A percentile compares a stretch with the other conserved stretches of the same genome.
Evolutionary conservation across 92 coral and sea anemone species (phyloP).

Genomic region (Parazoanthus swiftii): DNA sequence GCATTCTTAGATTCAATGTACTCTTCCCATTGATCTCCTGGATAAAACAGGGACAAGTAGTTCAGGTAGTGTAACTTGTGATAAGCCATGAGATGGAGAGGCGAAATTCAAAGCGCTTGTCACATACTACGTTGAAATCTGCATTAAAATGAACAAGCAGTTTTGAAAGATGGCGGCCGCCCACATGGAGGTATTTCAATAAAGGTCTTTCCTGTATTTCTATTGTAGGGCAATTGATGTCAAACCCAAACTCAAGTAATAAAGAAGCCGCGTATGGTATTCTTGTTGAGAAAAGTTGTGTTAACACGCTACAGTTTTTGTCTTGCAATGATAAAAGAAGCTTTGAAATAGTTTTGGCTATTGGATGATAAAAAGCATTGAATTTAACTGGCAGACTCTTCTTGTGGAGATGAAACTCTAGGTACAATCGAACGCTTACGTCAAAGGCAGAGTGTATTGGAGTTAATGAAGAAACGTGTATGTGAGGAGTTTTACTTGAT

Average conservation of each 20-base stretch:
- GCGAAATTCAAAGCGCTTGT: constrained; percentile 39
- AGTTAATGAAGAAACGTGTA: background rate
- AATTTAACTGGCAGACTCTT: too few species aligned
- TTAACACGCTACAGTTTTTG: background rate
- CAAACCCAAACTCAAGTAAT: background rate
- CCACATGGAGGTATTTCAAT: constrained; percentile 21
- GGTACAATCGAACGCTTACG: too few species aligned
- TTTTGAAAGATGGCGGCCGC: constrained; percentile 64
- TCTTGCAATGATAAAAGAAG: background rate
- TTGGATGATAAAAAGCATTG: too few species aligned
- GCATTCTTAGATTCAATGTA: constrained; percentile 12
- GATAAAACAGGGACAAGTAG: constrained; percentile 25
- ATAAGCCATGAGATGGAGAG: constrained; percentile 46
- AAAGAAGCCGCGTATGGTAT: background rate
- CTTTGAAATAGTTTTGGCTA: too few species aligned
- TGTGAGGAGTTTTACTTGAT: background rate
- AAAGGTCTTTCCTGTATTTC: constrained; percentile 27
- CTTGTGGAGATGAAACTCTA: too few species aligned
- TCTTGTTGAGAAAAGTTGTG: background rate
- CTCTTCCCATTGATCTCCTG: constrained; percentile 19
- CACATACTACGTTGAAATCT: constrained; percentile 36
- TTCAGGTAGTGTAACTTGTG: constrained; percentile 29
- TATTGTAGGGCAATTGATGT: background rate
- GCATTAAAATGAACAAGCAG: constrained; percentile 45
- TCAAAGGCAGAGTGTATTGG: too few species aligned